Evolutionary conservation across 92 coral and sea anemone species (phyloP).

Genomic region (Porites lobata): DNA sequence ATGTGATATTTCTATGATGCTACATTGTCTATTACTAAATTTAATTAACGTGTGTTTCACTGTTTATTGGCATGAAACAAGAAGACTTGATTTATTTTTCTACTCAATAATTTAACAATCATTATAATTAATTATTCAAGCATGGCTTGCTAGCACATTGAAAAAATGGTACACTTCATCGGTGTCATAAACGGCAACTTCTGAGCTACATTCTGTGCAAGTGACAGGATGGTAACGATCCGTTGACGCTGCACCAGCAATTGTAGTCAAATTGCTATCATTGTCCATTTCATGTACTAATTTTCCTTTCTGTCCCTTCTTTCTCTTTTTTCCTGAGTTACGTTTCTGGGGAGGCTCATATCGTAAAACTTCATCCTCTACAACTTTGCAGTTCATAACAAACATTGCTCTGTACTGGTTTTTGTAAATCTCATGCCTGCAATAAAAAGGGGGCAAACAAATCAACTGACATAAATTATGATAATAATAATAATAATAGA

Average conservation of each 20-base stretch:
- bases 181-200: constrained; percentile 94
- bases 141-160: constrained; percentile 92
- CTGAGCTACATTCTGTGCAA: constrained; percentile 91
- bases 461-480: too few species aligned
- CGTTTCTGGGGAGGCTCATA: constrained; percentile 74
- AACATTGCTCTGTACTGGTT: constrained; percentile 99
- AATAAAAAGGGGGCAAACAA: neutral
- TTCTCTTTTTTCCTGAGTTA: constrained; percentile 77
- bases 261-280: constrained; percentile 2
- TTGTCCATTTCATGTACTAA: constrained; percentile 54
- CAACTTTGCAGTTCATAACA: constrained; percentile 92
- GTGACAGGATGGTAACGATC: constrained; percentile 93
- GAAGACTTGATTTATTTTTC: neutral
- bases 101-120: neutral
- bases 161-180: constrained; percentile 98
- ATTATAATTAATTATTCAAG: constrained; percentile 36
- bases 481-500: too few species aligned
- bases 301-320: constrained; percentile 75
- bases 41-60: neutral
- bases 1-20: too few species aligned
- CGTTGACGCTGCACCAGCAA: constrained; percentile 31
- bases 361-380: constrained; percentile 86
- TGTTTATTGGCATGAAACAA: neutral
- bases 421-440: constrained; percentile 91
- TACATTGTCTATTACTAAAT: too few species aligned